A percentile compares a stretch with the other conserved stretches of the same genome.
Conservation (phyloP, 2,113 vertebrate species). For the Zosterops japonicus region DNA sequence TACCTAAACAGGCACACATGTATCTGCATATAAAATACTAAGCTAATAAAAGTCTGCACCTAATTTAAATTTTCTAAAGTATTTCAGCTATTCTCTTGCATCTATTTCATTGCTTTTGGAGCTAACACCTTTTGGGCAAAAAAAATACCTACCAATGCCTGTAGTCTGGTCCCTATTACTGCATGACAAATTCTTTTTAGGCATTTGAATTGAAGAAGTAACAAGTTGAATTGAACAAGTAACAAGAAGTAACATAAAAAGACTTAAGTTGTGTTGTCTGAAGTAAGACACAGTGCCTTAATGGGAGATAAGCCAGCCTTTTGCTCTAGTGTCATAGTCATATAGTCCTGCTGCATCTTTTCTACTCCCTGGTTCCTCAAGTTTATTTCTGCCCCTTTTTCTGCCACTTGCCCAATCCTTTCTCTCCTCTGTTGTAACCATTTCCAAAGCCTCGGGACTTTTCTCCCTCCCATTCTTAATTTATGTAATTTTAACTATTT, state of each 20-base stretch:
- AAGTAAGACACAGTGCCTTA: neutral
- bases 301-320: neutral
- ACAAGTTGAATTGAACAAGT: neutral
- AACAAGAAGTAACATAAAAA: neutral
- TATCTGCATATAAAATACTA: neutral
- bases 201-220: neutral
- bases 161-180: neutral
- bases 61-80: neutral
- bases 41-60: neutral
- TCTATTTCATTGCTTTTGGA: neutral
- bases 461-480: neutral
- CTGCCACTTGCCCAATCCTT: rapidly evolving
- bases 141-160: neutral
- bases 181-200: neutral
- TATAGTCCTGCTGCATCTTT: neutral
- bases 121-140: neutral
- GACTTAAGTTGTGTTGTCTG: neutral
- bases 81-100: neutral
- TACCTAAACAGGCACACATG: rapidly evolving
- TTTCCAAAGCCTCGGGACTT: neutral
- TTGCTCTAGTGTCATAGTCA: neutral
- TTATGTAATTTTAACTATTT: neutral
- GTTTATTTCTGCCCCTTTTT: neutral
- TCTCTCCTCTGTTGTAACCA: neutral
- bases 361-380: neutral